Conservation (phyloP, 2,113 vertebrate genomes). For the Oenanthe oenanthe region DNA sequence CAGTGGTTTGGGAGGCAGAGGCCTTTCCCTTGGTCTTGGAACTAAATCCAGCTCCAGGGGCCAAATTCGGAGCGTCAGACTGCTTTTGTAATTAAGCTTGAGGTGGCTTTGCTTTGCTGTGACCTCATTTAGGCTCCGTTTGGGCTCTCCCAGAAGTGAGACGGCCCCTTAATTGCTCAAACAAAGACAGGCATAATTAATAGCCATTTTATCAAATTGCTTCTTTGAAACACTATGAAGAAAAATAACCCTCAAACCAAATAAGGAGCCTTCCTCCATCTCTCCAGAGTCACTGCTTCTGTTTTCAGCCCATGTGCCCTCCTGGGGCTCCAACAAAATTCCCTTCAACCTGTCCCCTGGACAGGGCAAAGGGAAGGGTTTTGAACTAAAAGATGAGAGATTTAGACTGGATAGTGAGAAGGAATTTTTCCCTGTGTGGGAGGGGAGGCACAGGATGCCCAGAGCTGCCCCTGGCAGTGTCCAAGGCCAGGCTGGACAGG, state of each 20-base stretch:
- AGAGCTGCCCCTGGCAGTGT: background rate
- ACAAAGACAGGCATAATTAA: conserved; percentile 45
- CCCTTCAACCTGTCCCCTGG: background rate
- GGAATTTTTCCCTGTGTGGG: background rate
- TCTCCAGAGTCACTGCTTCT: background rate
- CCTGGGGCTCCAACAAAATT: rapidly evolving
- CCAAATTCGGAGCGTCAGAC: conserved; percentile 25
- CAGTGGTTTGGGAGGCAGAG: background rate
- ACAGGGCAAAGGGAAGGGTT: background rate
- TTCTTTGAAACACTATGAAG: background rate
- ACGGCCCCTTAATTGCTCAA: conserved; percentile 19
- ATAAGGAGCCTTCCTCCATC: background rate
- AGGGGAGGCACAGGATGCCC: background rate
- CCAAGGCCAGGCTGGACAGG: rapidly evolving
- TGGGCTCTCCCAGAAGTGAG: conserved; percentile 38
- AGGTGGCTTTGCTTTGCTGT: conserved; percentile 49
- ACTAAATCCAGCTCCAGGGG: conserved; percentile 43
- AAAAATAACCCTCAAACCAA: background rate
- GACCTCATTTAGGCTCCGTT: conserved; percentile 55
- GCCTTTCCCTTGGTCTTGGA: conserved; percentile 23
- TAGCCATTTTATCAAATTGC: background rate
- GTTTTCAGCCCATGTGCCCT: background rate
- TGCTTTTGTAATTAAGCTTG: conserved; percentile 65
- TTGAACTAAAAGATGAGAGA: background rate
- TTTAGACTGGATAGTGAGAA: background rate